These are phyloP conservation scores for Mormyrus iriodes DNA, from an alignment of 2,113 vertebrate genomes.

Conservation along the genomic window DNA sequence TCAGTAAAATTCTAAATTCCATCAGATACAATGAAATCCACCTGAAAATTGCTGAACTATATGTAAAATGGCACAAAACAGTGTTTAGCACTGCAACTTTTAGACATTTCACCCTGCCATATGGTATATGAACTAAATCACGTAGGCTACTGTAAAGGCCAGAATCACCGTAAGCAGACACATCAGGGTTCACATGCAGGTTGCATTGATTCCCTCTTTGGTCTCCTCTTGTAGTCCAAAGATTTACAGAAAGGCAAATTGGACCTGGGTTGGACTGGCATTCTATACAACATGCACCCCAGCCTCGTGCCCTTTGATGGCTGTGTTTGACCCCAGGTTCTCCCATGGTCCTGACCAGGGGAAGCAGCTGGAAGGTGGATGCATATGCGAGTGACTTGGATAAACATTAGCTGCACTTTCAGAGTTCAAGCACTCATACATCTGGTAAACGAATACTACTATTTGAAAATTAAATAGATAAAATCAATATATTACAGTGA, in stretches of 20 bases:
- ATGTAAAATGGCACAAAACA: not conserved
- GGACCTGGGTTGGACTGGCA: not conserved
- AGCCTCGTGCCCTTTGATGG: not conserved
- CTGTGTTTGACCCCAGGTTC: not conserved
- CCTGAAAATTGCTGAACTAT: not conserved
- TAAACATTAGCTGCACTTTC: no score
- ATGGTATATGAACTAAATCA: no score
- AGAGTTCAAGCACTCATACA: not conserved
- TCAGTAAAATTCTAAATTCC: not conserved
- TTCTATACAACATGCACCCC: not conserved
- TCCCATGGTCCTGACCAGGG: not conserved
- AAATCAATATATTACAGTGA: not conserved
- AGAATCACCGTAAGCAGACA: not conserved
- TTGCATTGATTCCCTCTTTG: not conserved
- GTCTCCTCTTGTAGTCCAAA: not conserved
- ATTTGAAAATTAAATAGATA: not conserved
- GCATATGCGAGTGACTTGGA: not conserved
- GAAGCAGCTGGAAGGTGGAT: not conserved
- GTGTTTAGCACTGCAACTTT: not conserved
- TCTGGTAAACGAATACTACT: not conserved
- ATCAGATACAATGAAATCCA: not conserved
- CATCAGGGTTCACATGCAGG: not conserved
- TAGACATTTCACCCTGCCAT: no score
- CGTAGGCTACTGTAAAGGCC: not conserved
- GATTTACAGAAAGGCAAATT: not conserved